Conservation (phyloP, 2,797 vertebrate genomes). For the Tenualosa ilisha region DNA sequence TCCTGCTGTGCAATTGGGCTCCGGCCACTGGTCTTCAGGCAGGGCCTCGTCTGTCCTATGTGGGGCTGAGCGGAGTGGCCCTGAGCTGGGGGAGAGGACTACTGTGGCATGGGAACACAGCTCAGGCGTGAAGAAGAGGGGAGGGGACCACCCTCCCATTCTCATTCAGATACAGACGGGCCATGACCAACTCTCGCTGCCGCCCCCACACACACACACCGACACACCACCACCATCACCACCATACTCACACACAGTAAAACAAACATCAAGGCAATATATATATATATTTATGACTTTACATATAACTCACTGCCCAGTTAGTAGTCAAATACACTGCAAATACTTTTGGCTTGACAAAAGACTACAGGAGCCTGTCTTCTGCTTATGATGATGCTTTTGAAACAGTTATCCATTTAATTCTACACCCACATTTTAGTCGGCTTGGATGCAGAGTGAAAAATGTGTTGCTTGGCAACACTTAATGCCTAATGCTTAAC, state of each 20-base stretch:
- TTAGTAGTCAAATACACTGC: no score
- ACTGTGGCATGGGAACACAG: background rate
- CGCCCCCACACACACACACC: background rate
- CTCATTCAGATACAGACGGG: background rate
- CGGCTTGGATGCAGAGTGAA: background rate
- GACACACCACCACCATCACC: background rate
- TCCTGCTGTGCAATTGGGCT: conserved; percentile 28
- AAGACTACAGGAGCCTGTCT: background rate
- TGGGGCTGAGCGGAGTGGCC: background rate
- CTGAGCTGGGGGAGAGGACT: background rate
- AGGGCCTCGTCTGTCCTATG: background rate
- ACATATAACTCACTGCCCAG: background rate
- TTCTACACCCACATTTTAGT: background rate
- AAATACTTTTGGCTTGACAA: no score
- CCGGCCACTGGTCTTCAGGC: background rate
- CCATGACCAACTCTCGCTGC: background rate
- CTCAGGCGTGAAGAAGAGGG: conserved; percentile 10
- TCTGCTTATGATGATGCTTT: background rate
- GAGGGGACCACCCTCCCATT: background rate
- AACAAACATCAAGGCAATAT: background rate
- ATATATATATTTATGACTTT: background rate
- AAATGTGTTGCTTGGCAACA: background rate
- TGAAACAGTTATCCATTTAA: background rate
- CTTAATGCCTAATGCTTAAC: background rate
- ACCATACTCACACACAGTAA: background rate